Evolutionary conservation across 2,113 vertebrate genomes (phyloP), one percentile per base, ranked within the genome.

Genomic region (Lycaon pictus): DNA sequence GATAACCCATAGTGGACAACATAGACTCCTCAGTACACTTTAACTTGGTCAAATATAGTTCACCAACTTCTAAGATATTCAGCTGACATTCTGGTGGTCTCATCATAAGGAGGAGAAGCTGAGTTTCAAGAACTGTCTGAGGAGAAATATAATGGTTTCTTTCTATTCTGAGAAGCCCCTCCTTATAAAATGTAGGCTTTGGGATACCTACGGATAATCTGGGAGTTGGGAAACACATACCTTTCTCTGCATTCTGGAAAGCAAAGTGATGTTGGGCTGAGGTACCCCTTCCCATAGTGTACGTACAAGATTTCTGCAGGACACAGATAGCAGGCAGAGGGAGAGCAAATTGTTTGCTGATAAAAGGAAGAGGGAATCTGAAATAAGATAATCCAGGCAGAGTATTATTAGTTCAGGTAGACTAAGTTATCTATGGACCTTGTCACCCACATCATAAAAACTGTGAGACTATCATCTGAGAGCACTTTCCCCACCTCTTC

Each of bases 171-270:
- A 93, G 82, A 62, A 76, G 3, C 5, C 22, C 27, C 27, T 35
- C 25, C n/a, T 15, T 27, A 1, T 5, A 27, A 15, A 71, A 19
- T 2, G 2, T 7, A 12, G 92, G 29, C 5, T n/a, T 48, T 13
- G 58, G 29, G 35, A 27, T 81, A 23, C 29, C 48, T 37, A 51
- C 0, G 2, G 67, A 71, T 76, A 56, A 20, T 25, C 2, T 32
- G 32, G 25, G 85, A 83, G 35, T 13, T n/a, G n/a, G 27, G 58
- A 88, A 72, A 20, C 65, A 85, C 97, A 53, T 96, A 99, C 99
- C 98, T 22, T 98, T 98, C 91, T 99, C 98, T 74, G 98, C 97
- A 29, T 98, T 99, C 97, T 96, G 98, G 22, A 98, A 98, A 58
- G 98, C 93, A 32, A 97, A 95, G 53, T 90, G 67, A 12, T 98